Base-by-base conservation (phyloP, 2,888 invertebrate species). In the Orchestes rusci region DNA sequence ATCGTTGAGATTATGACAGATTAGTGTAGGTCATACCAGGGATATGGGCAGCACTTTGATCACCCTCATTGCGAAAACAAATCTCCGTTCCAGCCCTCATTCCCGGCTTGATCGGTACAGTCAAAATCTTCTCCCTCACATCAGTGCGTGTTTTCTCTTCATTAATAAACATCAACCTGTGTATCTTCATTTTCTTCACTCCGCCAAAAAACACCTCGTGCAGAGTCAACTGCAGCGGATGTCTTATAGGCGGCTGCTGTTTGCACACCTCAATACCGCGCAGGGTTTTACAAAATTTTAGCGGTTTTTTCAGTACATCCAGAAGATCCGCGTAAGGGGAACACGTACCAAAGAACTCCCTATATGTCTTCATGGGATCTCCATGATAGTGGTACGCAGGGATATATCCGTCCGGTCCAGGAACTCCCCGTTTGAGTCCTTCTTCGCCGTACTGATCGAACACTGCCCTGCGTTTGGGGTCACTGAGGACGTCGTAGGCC, bases 371-470 rank as follows among this genome's bases (percentile, higher is more conserved):
- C 57, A 81, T 65, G 0, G 84, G 80, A 59, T 92, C 82, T 1
- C 86, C 89, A 61, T 92, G 89, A 70, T 85, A 93, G 31, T 77
- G 71, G 63, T 84, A 89, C 0, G 86, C 82, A 42, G 79, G 76
- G 53, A 84, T 78, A 63, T 76, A 84, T 47, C 73, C 73, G 39
- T 70, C 62, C 1, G 81, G 82, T 2, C 82, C 76, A 3, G 84
- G 81, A 0, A 90, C 78, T 0, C 91, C 90, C 57, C 75, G 76
- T 64, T 89, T 89, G 10, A 23, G 23, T 5, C 23, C 23, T 23
- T 23, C 23, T 10, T 91, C 91, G 0, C 93, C 93, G 67, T 84
- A 92, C 59, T 88, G 86, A 67, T 93, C 91, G 69, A 84, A 94
- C 12, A 91, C 78, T 10, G 88, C 82, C 43, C 85, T 73, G 48